These are phyloP conservation scores for Crambe crambe DNA, from an alignment of 37 sponge, comb jelly and placozoan genomes.

Conservation along the genomic window DNA sequence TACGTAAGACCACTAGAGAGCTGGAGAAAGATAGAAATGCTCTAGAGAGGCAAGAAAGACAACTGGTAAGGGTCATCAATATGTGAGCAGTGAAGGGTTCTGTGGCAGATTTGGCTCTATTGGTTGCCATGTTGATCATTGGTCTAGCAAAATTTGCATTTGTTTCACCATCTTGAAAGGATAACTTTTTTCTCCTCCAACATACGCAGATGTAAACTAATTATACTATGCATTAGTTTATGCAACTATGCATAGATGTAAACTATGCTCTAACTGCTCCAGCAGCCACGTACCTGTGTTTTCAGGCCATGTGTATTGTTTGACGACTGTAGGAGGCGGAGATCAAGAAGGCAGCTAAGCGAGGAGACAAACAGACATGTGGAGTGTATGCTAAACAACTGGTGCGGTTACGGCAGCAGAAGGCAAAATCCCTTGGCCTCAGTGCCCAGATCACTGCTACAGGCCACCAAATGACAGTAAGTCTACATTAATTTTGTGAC, in stretches of 20 bases:
- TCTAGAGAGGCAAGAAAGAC: conserved; percentile 93
- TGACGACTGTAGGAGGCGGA: conserved; percentile 80
- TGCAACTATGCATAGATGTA: too few relatives aligned
- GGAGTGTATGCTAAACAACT: conserved; percentile 94
- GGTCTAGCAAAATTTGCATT: too few relatives aligned
- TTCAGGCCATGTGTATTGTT: too few relatives aligned
- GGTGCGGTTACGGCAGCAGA: conserved; percentile 92
- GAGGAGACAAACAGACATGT: conserved; percentile 84
- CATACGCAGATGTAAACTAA: too few relatives aligned
- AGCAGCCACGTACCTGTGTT: too few relatives aligned
- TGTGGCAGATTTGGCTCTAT: too few relatives aligned
- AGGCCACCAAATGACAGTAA: conserved; percentile 82
- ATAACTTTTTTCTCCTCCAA: too few relatives aligned
- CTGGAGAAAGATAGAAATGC: conserved; percentile 79
- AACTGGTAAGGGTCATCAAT: conserved; percentile 72
- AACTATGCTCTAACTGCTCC: too few relatives aligned
- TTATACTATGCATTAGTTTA: too few relatives aligned
- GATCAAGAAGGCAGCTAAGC: conserved; percentile 96
- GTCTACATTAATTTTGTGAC: not conserved
- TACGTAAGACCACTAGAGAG: conserved; percentile 69
- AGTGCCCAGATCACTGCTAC: conserved; percentile 86
- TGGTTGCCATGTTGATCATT: not conserved
- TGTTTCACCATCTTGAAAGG: too few relatives aligned
- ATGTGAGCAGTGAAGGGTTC: too few relatives aligned
- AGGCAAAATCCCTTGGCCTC: conserved; percentile 79